Conservation (phyloP, 2,888 invertebrate species). For the Erpobdella octoculata region DNA sequence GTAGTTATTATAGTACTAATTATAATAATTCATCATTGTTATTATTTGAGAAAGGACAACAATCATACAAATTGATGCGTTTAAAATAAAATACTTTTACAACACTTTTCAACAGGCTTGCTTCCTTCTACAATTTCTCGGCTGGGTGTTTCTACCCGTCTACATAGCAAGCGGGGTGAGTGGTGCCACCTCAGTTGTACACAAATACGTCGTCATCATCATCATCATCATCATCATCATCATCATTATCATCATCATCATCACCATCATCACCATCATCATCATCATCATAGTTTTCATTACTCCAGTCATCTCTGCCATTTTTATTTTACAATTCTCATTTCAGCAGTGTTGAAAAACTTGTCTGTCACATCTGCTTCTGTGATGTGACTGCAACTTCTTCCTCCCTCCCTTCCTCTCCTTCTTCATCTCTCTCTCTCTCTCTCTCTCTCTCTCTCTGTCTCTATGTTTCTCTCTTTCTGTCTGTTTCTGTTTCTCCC, state of each 20-base stretch:
- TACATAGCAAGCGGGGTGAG: slow-evolving; percentile 48
- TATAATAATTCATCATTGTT: background rate
- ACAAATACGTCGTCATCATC: no score
- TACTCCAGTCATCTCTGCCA: no score
- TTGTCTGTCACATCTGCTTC: background rate
- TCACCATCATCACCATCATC: background rate
- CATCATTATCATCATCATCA: slow-evolving; percentile 23
- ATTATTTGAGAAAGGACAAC: background rate
- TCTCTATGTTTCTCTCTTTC: no score
- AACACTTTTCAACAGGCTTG: slow-evolving; percentile 31
- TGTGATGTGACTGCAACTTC: background rate
- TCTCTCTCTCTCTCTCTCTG: no score
- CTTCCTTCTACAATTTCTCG: slow-evolving; percentile 40
- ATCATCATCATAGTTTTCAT: slow-evolving; percentile 9
- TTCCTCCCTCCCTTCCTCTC: no score
- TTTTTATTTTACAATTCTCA: no score
- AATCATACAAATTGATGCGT: background rate
- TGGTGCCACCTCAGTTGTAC: no score
- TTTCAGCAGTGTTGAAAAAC: no score
- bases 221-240: slow-evolving; percentile 21
- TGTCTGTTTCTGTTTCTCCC: no score
- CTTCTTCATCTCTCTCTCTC: no score
- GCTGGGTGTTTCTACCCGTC: slow-evolving; percentile 49
- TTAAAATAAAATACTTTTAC: no score
- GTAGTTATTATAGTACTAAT: no score